Conservation (phyloP, 1,140 invertebrate species). For the Tetraneura akinire region DNA sequence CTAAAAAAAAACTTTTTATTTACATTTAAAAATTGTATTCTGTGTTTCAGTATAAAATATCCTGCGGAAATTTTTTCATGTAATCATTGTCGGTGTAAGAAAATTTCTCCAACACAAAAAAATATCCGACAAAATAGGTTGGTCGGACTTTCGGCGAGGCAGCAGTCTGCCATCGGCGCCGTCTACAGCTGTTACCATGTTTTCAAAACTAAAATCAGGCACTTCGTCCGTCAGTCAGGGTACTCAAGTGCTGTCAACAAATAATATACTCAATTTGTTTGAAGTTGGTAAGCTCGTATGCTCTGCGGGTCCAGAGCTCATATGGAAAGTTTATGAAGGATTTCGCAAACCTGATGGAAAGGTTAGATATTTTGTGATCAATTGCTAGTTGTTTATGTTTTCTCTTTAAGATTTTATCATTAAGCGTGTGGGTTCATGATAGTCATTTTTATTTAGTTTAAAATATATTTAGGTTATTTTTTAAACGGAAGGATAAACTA, state of each 20-base stretch:
- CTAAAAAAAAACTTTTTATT: too few species aligned
- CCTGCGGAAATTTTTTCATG: too few species aligned
- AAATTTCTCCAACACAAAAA: not conserved
- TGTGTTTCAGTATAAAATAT: too few species aligned
- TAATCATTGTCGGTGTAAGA: not conserved
- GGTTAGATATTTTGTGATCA: slow-evolving; percentile 66
- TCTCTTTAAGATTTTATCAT: too few species aligned
- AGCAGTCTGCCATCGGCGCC: slow-evolving; percentile 48
- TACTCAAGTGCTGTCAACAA: slow-evolving; percentile 70
- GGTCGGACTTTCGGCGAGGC: slow-evolving; percentile 47
- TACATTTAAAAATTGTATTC: too few species aligned
- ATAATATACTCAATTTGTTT: slow-evolving; percentile 86
- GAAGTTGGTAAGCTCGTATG: slow-evolving; percentile 85
- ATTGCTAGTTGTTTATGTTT: not conserved
- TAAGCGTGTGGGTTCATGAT: too few species aligned
- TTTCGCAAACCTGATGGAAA: slow-evolving; percentile 85
- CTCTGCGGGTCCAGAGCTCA: slow-evolving; percentile 85
- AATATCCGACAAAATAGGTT: slow-evolving; percentile 43
- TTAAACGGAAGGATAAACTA: too few species aligned
- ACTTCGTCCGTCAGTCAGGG: slow-evolving; percentile 54
- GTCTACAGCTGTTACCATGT: slow-evolving; percentile 36
- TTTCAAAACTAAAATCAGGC: slow-evolving; percentile 50
- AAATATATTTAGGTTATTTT: too few species aligned
- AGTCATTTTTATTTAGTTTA: too few species aligned
- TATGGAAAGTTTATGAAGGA: slow-evolving; percentile 92